A percentile compares a stretch with the other conserved stretches of the same genome.
These are phyloP conservation scores for Drosophila navojoa DNA, from an alignment of 1,140 invertebrate species.

Conservation along the genomic window DNA sequence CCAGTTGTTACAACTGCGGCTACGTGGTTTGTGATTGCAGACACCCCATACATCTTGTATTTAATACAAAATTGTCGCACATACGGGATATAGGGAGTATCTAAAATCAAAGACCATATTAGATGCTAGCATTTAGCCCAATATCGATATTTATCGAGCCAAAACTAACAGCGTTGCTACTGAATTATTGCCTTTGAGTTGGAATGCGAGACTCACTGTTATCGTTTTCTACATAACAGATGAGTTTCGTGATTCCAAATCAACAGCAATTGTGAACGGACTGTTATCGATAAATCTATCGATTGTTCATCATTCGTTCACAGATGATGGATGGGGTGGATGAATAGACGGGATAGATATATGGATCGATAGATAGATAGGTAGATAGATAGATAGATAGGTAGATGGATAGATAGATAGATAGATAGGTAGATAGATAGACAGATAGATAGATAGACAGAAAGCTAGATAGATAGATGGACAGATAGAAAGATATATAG, in stretches of 20 bases:
- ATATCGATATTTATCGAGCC: not conserved
- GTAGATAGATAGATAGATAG: too few species aligned
- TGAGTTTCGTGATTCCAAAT: conserved; percentile 52
- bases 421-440: too few species aligned
- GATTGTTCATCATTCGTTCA: not conserved
- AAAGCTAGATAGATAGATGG: too few species aligned
- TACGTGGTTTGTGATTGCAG: conserved; percentile 38
- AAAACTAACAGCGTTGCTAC: not conserved
- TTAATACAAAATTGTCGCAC: conserved; percentile 9
- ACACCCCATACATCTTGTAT: conserved; percentile 54
- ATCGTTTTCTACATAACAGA: conserved; percentile 36
- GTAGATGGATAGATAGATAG: too few species aligned
- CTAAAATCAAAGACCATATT: conserved; percentile 39
- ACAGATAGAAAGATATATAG: too few species aligned
- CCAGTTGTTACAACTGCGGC: not conserved
- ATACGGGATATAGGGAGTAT: conserved; percentile 60
- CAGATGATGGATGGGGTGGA: too few species aligned
- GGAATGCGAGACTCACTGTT: conserved; percentile 50
- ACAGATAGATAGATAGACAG: too few species aligned
- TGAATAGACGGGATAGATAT: too few species aligned
- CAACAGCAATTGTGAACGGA: conserved; percentile 30
- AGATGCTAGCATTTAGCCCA: not conserved
- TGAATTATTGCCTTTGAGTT: conserved; percentile 33
- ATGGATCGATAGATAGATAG: too few species aligned
- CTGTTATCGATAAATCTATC: not conserved